phyloP scores from a whole-genome alignment of 2,888 invertebrate genomes.

The Mantis religiosa region DNA sequence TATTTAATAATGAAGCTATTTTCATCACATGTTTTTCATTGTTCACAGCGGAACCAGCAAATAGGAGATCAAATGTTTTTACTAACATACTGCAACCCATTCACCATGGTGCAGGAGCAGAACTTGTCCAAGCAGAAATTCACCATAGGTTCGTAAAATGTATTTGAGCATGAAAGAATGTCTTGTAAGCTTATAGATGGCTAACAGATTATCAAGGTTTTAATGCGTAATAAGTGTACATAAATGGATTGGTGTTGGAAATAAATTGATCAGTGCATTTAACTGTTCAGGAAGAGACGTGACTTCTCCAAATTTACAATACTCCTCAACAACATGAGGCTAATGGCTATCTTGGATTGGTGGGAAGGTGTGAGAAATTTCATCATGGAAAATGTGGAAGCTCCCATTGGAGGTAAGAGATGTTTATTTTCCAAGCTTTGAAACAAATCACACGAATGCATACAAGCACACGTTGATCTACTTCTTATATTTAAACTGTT shows the following conservation, averaged over 20 bases:
- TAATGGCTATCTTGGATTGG: slow-evolving; percentile 93
- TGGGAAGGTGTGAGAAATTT: slow-evolving; percentile 81
- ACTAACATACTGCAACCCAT: slow-evolving; percentile 83
- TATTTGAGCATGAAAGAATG: neutral
- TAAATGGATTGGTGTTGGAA: neutral
- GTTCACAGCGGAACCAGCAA: slow-evolving; percentile 52
- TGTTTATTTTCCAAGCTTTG: neutral
- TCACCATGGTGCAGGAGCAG: slow-evolving; percentile 48
- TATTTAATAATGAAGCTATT: too few species aligned
- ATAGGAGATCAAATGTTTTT: slow-evolving; percentile 79
- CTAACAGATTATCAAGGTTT: neutral
- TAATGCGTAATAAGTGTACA: neutral
- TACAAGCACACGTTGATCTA: neutral
- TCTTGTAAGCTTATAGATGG: neutral
- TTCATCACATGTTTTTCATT: neutral
- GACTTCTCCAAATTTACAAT: slow-evolving; percentile 75
- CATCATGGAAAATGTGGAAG: slow-evolving; percentile 52
- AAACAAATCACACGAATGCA: too few species aligned
- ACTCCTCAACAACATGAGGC: slow-evolving; percentile 87
- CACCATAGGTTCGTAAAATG: slow-evolving; percentile 51
- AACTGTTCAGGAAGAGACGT: slow-evolving; percentile 52
- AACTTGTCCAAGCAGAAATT: slow-evolving; percentile 69
- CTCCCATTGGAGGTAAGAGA: slow-evolving; percentile 40
- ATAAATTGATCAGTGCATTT: neutral
- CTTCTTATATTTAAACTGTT: neutral